These are phyloP conservation scores for Tiliacea aurago DNA, from an alignment of 2,888 invertebrate species.

Conservation along the genomic window DNA sequence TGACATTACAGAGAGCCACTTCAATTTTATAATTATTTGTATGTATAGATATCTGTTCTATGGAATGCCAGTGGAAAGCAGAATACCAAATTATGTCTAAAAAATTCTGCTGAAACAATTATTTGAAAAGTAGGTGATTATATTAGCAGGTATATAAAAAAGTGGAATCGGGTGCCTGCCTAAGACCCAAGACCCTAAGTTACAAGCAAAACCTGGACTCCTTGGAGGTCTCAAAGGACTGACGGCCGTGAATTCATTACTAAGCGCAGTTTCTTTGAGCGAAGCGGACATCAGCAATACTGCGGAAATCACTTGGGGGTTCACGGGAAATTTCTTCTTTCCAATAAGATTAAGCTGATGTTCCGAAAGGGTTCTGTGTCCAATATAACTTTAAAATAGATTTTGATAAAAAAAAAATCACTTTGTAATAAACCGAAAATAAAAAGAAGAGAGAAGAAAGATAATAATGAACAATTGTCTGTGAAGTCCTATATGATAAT, in stretches of 20 bases:
- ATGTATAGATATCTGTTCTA: no score
- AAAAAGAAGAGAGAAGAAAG: neutral
- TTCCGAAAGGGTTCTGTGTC: neutral
- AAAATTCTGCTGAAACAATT: neutral
- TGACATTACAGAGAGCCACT: no score
- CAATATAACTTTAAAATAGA: neutral
- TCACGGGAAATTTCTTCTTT: neutral
- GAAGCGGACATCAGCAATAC: constrained; percentile 14
- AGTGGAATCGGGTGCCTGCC: no score
- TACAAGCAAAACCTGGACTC: neutral
- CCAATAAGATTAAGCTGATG: neutral
- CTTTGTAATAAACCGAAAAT: no score
- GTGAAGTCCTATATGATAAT: neutral
- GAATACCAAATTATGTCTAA: neutral
- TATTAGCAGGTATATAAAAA: neutral
- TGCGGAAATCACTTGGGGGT: constrained; percentile 9
- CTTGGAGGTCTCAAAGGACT: neutral
- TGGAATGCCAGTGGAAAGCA: neutral
- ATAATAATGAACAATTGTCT: neutral
- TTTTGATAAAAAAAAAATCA: neutral
- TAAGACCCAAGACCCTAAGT: neutral
- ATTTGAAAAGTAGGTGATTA: neutral
- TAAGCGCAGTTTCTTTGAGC: constrained; percentile 25
- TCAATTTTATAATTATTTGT: no score
- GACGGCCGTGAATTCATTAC: constrained; percentile 2